phyloP scores from a whole-genome alignment of 2,113 vertebrate genomes.

The Centrocercus urophasianus region DNA sequence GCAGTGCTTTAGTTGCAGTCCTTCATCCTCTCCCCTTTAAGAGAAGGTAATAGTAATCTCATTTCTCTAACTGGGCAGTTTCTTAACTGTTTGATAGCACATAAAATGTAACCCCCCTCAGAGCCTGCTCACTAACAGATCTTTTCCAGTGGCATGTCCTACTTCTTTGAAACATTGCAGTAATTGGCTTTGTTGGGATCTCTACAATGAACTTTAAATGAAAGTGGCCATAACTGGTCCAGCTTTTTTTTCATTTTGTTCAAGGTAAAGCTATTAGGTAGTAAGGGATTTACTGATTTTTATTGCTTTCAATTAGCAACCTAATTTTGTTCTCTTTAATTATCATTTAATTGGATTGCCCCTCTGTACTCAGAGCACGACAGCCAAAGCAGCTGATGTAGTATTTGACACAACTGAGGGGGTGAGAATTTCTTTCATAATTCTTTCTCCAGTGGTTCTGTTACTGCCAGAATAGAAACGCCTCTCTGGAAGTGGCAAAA shows the following conservation, averaged over 20 bases:
- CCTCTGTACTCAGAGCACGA: not conserved
- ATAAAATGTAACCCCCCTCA: not conserved
- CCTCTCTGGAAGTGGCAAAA: not conserved
- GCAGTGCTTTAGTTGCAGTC: not conserved
- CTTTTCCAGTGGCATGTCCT: not conserved
- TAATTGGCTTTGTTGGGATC: slow-evolving; percentile 11
- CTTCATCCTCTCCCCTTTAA: not conserved
- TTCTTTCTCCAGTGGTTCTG: not conserved
- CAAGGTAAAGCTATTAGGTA: slow-evolving; percentile 7
- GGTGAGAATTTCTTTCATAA: not conserved
- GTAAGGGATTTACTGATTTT: slow-evolving; percentile 40
- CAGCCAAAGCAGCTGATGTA: slow-evolving; percentile 14
- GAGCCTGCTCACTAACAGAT: not conserved
- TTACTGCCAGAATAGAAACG: not conserved
- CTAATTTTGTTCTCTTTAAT: slow-evolving; percentile 50
- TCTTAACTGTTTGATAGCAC: not conserved
- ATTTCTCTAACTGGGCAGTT: not conserved
- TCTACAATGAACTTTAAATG: not conserved
- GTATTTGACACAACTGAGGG: not conserved
- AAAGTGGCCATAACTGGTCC: slow-evolving; percentile 37
- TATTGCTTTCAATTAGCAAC: slow-evolving; percentile 43
- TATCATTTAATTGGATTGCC: slow-evolving; percentile 49
- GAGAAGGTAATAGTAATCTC: not conserved
- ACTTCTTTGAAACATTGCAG: not conserved
- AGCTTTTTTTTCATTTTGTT: not conserved